Conservation (phyloP, 1,140 invertebrate genomes). For the Wasmannia auropunctata region DNA sequence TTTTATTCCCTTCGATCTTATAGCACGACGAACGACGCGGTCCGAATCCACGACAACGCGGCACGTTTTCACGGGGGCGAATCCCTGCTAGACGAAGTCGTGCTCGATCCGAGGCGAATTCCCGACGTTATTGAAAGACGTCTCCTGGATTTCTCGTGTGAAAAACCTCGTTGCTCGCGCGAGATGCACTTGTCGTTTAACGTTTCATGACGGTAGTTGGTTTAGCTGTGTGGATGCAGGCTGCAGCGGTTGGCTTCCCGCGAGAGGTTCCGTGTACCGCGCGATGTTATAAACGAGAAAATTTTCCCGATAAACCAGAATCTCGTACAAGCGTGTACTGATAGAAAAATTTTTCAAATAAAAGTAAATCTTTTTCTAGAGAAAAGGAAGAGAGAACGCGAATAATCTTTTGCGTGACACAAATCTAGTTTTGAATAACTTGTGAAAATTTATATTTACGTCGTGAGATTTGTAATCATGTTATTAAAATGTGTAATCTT, state of each 20-base stretch:
- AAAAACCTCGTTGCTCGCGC: background rate
- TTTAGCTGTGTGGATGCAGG: background rate
- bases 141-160: background rate
- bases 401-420: background rate
- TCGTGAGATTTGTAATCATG: background rate
- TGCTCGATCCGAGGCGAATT: background rate
- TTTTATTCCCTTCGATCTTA: slow-evolving; percentile 41
- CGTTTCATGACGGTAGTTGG: slow-evolving; percentile 24
- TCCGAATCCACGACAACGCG: slow-evolving; percentile 26
- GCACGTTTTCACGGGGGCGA: slow-evolving; percentile 14
- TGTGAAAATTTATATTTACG: background rate
- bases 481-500: background rate
- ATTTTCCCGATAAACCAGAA: background rate
- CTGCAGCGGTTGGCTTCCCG: background rate
- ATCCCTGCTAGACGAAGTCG: slow-evolving; percentile 26
- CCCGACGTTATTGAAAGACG: slow-evolving; percentile 32
- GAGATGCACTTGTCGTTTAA: slow-evolving; percentile 34
- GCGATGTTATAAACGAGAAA: slow-evolving; percentile 11
- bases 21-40: slow-evolving; percentile 22
- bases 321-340: background rate
- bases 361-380: background rate
- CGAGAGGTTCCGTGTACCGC: slow-evolving; percentile 4
- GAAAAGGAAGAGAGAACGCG: background rate
- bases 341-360: background rate
- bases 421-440: background rate